A percentile compares a stretch with the other conserved stretches of the same genome.
phyloP scores from a whole-genome alignment of 2,888 invertebrate species.

The Aproaerema taeniolella region DNA sequence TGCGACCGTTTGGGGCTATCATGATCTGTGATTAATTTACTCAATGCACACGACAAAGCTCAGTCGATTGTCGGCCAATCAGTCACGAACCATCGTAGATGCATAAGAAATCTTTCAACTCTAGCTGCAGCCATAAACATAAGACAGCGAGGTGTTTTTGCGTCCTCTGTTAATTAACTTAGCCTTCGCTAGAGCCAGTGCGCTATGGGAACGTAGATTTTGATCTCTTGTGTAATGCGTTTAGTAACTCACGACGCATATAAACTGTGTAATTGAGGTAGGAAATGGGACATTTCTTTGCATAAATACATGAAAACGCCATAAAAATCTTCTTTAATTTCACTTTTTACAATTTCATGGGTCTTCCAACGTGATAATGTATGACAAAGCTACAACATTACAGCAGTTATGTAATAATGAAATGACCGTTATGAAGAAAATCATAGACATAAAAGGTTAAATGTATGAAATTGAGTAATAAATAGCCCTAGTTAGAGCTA shows the following conservation, averaged over 20 bases:
- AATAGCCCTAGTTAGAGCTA: too few relatives aligned
- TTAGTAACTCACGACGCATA: constrained; percentile 16
- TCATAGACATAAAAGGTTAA: too few relatives aligned
- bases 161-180: constrained; percentile 21
- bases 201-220: constrained; percentile 20
- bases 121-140: constrained; percentile 17
- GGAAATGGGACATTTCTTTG: constrained; percentile 3
- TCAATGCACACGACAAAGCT: constrained; percentile 20
- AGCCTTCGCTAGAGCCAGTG: constrained; percentile 9
- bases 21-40: constrained; percentile 26
- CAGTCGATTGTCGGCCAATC: constrained; percentile 25
- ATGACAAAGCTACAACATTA: too few relatives aligned
- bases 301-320: constrained; percentile 7
- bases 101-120: constrained; percentile 5
- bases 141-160: constrained; percentile 17
- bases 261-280: constrained; percentile 7
- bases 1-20: constrained; percentile 12
- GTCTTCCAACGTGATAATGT: too few relatives aligned
- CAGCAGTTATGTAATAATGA: too few relatives aligned
- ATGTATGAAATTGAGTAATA: too few relatives aligned
- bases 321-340: constrained; percentile 5
- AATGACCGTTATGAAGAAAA: too few relatives aligned
- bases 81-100: constrained; percentile 28
- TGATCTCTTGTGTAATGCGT: constrained; percentile 15
- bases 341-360: too few relatives aligned